A percentile compares a stretch with the other conserved stretches of the same genome.
Conservation (phyloP, 2,888 invertebrate species). For the Mimachlamys varia region DNA sequence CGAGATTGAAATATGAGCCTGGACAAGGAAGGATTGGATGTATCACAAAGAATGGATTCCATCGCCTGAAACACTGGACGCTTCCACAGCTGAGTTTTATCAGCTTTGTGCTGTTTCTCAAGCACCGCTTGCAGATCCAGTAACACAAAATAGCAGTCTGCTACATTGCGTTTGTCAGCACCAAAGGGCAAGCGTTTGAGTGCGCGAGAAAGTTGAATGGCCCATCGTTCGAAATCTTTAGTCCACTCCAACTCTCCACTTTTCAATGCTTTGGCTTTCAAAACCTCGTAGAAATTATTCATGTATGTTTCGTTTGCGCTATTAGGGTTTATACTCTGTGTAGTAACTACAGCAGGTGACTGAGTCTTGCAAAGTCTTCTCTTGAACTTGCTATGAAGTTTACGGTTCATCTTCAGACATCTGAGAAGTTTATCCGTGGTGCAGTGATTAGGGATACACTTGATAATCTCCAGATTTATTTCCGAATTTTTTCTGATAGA, state of each 20-base stretch:
- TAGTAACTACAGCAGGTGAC: not conserved
- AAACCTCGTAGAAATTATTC: not conserved
- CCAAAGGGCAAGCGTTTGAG: not conserved
- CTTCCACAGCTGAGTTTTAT: slow-evolving; percentile 20
- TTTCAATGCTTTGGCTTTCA: not conserved
- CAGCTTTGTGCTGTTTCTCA: slow-evolving; percentile 36
- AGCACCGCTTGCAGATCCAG: slow-evolving; percentile 41
- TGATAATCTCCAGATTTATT: not conserved
- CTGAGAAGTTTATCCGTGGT: not conserved
- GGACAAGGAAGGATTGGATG: slow-evolving; percentile 43
- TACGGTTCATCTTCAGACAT: not conserved
- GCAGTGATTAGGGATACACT: not conserved
- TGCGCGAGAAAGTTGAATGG: not conserved
- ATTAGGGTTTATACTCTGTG: not conserved
- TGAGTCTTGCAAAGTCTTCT: not conserved
- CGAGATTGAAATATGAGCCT: slow-evolving; percentile 40
- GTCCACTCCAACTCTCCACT: not conserved
- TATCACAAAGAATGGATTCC: slow-evolving; percentile 44
- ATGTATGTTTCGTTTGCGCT: not conserved
- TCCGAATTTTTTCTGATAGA: not conserved
- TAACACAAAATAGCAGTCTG: slow-evolving; percentile 47
- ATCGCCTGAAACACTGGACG: slow-evolving; percentile 41
- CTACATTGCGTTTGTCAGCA: slow-evolving; percentile 29
- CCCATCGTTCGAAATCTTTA: not conserved
- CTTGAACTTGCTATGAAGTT: not conserved